Evolutionary conservation across 2,113 vertebrate genomes (phyloP).

Genomic region (rat (Rattus norvegicus)): DNA sequence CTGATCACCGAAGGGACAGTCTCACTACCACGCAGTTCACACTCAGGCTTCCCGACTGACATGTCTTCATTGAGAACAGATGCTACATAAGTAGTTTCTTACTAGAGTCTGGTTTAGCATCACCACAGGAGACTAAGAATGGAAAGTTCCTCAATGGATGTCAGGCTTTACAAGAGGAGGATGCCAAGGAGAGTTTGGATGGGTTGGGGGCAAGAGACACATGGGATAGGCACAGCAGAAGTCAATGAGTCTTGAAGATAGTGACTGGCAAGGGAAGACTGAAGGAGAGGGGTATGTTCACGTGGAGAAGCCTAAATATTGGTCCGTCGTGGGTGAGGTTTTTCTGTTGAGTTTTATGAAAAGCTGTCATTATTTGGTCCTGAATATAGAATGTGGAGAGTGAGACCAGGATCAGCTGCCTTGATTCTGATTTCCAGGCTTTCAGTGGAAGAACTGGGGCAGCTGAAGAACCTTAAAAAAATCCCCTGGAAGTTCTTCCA

Average conservation of each 20-base stretch:
- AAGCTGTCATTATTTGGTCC: conserved; percentile 32
- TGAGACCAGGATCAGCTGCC: neutral
- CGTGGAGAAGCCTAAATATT: neutral
- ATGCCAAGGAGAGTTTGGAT: neutral
- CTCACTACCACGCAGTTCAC: neutral
- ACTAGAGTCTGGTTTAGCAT: neutral
- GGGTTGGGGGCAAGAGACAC: neutral
- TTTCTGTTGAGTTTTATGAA: neutral
- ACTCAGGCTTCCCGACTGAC: neutral
- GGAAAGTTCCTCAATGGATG: neutral
- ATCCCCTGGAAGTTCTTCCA: conserved; percentile 18
- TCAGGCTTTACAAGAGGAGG: neutral
- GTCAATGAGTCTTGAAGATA: neutral
- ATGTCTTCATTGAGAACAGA: neutral
- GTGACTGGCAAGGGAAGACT: neutral
- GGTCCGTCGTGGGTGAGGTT: neutral
- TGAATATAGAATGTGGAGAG: neutral
- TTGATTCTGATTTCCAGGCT: neutral
- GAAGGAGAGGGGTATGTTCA: conserved; percentile 16
- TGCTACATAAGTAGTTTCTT: neutral
- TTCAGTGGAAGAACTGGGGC: neutral
- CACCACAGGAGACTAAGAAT: neutral
- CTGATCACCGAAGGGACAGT: neutral
- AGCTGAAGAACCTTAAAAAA: conserved; percentile 44
- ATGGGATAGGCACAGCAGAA: neutral